phyloP scores from a whole-genome alignment of 2,797 vertebrate species.

The Sus cebifrons region DNA sequence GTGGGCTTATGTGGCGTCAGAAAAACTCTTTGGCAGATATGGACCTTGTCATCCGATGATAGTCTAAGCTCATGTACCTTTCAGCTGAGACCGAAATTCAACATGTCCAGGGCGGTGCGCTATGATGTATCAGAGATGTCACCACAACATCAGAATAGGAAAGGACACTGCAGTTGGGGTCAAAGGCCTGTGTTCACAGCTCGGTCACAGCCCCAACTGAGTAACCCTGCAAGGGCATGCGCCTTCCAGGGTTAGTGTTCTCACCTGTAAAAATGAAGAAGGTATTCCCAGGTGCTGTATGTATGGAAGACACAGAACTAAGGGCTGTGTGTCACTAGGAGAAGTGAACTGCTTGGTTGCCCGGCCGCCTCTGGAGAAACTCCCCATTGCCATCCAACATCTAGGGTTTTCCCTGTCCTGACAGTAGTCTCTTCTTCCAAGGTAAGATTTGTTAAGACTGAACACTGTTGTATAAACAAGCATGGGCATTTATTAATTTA shows the following conservation, averaged over 20 bases:
- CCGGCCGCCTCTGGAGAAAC: neutral
- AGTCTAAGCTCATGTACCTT: neutral
- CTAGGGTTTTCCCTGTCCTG: neutral
- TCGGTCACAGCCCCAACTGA: neutral
- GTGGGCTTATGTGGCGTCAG: neutral
- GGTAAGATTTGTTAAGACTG: neutral
- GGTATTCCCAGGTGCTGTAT: neutral
- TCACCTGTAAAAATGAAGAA: neutral
- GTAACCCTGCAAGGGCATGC: neutral
- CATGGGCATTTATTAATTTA: conserved; percentile 13
- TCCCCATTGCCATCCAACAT: neutral
- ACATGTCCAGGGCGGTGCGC: neutral
- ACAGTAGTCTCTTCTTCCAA: neutral
- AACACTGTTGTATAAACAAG: neutral
- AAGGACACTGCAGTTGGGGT: neutral
- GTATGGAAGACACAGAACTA: neutral
- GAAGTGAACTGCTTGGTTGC: neutral
- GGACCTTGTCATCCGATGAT: neutral
- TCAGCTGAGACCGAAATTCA: neutral
- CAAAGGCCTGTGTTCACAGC: neutral
- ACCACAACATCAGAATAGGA: neutral
- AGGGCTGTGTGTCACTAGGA: neutral
- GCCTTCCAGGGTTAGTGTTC: neutral
- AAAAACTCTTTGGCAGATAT: neutral
- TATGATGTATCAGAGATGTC: neutral